Conservation (phyloP, 2,113 vertebrate species). For the Erpornis zantholeuca region DNA sequence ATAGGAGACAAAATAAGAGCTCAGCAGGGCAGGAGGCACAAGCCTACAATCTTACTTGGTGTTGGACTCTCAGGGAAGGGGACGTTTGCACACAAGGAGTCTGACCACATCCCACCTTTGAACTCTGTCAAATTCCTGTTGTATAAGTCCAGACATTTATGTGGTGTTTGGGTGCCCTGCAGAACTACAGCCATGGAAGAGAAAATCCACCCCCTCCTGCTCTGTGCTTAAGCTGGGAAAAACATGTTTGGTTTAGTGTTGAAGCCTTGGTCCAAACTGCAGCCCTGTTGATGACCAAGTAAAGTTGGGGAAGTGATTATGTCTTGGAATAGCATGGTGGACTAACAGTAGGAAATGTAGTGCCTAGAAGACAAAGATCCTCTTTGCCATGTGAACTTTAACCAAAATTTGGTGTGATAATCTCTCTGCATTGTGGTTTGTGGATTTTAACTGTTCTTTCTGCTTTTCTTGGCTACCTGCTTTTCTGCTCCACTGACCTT, state of each 20-base stretch:
- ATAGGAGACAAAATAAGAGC: not conserved
- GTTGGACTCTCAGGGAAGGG: not conserved
- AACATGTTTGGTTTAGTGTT: not conserved
- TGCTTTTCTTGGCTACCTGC: conserved; percentile 32
- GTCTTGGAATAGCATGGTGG: not conserved
- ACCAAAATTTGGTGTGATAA: not conserved
- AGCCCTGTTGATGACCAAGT: not conserved
- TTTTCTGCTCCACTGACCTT: not conserved
- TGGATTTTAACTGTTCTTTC: not conserved
- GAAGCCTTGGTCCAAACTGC: not conserved
- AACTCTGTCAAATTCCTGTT: not conserved
- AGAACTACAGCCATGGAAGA: not conserved
- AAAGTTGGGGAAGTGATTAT: not conserved
- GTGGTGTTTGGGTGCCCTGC: not conserved
- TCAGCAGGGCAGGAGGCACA: not conserved
- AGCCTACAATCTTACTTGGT: not conserved
- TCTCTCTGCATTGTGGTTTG: not conserved
- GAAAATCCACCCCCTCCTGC: not conserved
- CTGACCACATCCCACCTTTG: not conserved
- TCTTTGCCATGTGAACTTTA: not conserved
- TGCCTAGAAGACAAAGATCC: not conserved
- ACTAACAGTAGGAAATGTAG: not conserved
- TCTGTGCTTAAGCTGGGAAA: not conserved
- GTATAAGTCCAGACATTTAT: not conserved
- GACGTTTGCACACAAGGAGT: not conserved